Percentiles rank a stretch among this genome's conserved stretches.
phyloP scores from a whole-genome alignment of 2,113 vertebrate genomes.

The Ctenodactylus gundi region DNA sequence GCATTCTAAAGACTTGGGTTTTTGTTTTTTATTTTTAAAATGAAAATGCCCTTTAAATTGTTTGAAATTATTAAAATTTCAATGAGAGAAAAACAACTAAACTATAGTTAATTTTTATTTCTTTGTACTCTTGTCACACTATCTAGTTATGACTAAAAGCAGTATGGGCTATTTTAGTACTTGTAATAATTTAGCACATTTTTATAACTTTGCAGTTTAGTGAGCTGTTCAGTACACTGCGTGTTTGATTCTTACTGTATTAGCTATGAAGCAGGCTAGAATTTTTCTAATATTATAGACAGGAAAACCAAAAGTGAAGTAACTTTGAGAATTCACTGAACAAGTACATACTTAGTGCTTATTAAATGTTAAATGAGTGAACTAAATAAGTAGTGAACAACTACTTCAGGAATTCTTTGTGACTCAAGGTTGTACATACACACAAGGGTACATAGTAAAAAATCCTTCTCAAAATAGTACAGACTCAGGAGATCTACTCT shows the following conservation, averaged over 20 bases:
- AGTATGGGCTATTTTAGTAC: not conserved
- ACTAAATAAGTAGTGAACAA: not conserved
- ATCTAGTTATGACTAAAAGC: not conserved
- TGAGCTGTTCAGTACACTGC: not conserved
- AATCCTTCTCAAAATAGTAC: not conserved
- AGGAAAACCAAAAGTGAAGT: constrained; percentile 66
- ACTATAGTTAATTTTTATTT: not conserved
- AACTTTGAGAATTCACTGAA: not conserved
- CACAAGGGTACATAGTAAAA: not conserved
- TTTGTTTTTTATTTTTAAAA: constrained; percentile 22
- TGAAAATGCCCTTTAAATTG: not conserved
- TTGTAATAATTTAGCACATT: not conserved
- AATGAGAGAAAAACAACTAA: not conserved
- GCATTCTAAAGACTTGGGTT: not conserved
- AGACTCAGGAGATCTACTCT: not conserved
- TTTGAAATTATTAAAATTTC: not conserved
- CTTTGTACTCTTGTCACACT: not conserved
- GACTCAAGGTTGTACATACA: not conserved
- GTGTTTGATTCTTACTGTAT: not conserved
- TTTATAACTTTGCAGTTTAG: not conserved
- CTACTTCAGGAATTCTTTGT: not conserved
- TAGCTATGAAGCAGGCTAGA: not conserved
- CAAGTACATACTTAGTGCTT: not conserved
- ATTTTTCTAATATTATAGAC: constrained; percentile 58
- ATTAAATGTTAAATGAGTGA: not conserved